Percentiles rank a stretch among this genome's conserved stretches.
These are phyloP conservation scores for Lampris incognitus DNA, from an alignment of 2,113 vertebrate genomes.

Conservation along the genomic window DNA sequence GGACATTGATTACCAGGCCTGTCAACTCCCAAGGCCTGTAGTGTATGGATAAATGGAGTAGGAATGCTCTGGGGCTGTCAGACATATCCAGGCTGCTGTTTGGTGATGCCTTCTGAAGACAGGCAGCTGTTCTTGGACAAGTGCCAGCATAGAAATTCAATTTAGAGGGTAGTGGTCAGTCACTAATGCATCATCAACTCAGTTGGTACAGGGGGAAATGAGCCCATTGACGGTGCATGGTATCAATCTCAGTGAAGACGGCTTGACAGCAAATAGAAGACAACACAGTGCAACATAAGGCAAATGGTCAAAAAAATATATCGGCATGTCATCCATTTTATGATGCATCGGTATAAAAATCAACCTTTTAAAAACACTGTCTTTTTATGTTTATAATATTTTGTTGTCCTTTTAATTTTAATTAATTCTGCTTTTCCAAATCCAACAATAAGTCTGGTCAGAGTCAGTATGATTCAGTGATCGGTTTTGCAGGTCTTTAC, in stretches of 20 bases:
- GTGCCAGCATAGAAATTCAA: constrained; percentile 71
- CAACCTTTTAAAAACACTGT: background rate
- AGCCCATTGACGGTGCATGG: constrained; percentile 52
- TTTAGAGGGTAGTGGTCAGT: constrained; percentile 77
- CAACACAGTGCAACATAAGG: constrained; percentile 40
- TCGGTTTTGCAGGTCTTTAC: too few relatives aligned
- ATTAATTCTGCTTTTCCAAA: background rate
- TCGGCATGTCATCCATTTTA: constrained; percentile 14
- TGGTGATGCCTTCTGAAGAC: constrained; percentile 71
- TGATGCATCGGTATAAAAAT: background rate
- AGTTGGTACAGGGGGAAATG: constrained; percentile 64
- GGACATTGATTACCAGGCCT: constrained; percentile 77
- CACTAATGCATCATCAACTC: constrained; percentile 72
- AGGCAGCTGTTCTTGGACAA: constrained; percentile 65
- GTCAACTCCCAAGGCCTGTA: constrained; percentile 73
- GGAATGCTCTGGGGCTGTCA: constrained; percentile 70
- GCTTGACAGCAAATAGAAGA: constrained; percentile 58
- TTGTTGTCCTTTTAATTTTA: too few relatives aligned
- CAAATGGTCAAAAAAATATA: constrained; percentile 35
- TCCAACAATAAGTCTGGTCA: background rate
- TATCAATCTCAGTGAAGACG: constrained; percentile 72
- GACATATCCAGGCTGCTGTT: constrained; percentile 67
- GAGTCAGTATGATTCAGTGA: too few relatives aligned
- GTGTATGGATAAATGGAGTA: constrained; percentile 78
- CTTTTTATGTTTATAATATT: background rate